Percentiles rank a stretch among this genome's conserved stretches.
These are phyloP conservation scores for Danionella dracula DNA, from an alignment of 2,797 vertebrate genomes.

Conservation along the genomic window DNA sequence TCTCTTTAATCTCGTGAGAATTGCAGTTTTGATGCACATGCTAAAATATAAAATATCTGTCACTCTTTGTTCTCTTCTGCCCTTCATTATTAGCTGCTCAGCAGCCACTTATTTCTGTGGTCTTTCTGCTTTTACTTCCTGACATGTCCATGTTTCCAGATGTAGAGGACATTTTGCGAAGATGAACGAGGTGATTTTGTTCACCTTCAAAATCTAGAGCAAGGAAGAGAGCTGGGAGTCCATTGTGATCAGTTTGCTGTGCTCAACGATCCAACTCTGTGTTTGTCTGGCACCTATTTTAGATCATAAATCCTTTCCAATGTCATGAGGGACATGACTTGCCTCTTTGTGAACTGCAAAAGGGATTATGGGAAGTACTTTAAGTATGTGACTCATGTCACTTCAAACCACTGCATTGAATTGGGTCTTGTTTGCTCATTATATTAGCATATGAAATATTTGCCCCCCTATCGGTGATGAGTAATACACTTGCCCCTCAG, in stretches of 20 bases:
- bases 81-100: background rate
- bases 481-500: constrained; percentile 7
- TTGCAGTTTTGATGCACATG: constrained; percentile 23
- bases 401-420: background rate
- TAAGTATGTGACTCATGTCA: constrained; percentile 21
- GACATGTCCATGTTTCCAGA: background rate
- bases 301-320: background rate
- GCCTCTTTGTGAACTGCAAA: background rate
- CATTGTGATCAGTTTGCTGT: background rate
- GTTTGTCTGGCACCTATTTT: constrained; percentile 15
- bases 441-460: constrained; percentile 9
- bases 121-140: background rate
- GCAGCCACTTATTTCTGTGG: background rate
- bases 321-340: constrained; percentile 5
- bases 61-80: background rate
- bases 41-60: constrained; percentile 9
- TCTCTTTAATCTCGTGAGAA: constrained; percentile 15
- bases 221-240: background rate
- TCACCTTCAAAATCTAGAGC: constrained; percentile 27
- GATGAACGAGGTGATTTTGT: constrained; percentile 25
- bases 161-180: background rate
- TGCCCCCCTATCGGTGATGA: constrained; percentile 10
- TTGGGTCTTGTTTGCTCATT: constrained; percentile 6
- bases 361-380: constrained; percentile 16
- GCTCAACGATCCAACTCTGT: background rate